These are phyloP conservation scores for Eleginops maclovinus DNA, from an alignment of 2,113 vertebrate species.

Conservation along the genomic window DNA sequence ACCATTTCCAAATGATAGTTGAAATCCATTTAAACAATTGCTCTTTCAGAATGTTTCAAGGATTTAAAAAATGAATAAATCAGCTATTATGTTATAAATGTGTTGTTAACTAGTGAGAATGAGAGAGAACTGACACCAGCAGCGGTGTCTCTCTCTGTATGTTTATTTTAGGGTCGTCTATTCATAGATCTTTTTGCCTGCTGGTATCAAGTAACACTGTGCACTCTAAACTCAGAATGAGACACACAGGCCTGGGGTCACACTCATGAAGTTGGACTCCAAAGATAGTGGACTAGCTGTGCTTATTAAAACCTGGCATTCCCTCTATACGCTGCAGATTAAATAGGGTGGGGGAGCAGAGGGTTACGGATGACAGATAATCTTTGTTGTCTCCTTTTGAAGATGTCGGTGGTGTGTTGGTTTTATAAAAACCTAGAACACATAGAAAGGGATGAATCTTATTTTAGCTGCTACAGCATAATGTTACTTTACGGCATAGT, in stretches of 20 bases:
- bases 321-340: not conserved
- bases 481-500: too few species aligned
- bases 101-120: not conserved
- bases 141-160: conserved; percentile 17
- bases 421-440: too few species aligned
- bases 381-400: too few species aligned
- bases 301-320: conserved; percentile 3
- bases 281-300: not conserved
- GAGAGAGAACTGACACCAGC: conserved; percentile 3
- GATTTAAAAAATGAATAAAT: not conserved
- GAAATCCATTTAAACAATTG: not conserved
- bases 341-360: too few species aligned
- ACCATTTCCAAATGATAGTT: not conserved
- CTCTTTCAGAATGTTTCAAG: not conserved
- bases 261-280: not conserved
- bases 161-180: conserved; percentile 76
- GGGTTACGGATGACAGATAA: too few species aligned
- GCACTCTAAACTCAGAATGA: conserved; percentile 64
- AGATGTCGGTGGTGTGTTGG: too few species aligned
- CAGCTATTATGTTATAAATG: conserved; percentile 9
- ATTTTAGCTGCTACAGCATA: too few species aligned
- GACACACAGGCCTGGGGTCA: not conserved
- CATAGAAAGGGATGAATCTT: not conserved
- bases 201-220: conserved; percentile 70
- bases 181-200: conserved; percentile 64